Percentiles rank a stretch among this genome's conserved stretches.
Evolutionary conservation across 1,140 invertebrate species (phyloP).

Genomic region (Achatina immaculata): DNA sequence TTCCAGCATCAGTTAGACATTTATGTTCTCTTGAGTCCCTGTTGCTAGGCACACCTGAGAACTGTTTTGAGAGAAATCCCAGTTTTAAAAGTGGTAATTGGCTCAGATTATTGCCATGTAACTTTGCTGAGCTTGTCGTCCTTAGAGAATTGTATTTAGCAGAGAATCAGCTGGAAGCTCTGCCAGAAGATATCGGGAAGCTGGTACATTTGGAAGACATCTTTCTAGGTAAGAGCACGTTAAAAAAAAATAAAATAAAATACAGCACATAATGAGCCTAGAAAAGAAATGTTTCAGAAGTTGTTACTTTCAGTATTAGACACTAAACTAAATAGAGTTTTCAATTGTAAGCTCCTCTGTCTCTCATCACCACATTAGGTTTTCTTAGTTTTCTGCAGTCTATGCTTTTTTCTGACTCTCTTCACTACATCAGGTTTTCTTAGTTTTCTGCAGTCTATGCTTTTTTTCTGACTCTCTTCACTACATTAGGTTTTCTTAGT

Average conservation of each 20-base stretch:
- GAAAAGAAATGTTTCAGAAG: too few relatives aligned
- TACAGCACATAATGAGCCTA: too few relatives aligned
- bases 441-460: too few relatives aligned
- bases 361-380: too few relatives aligned
- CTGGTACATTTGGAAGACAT: conserved; percentile 11
- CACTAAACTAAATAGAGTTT: too few relatives aligned
- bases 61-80: not conserved
- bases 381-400: too few relatives aligned
- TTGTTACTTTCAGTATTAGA: too few relatives aligned
- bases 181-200: conserved; percentile 15
- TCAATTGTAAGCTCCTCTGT: too few relatives aligned
- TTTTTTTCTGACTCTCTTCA: too few relatives aligned
- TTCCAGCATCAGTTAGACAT: not conserved
- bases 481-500: too few relatives aligned
- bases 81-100: conserved; percentile 15
- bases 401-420: too few relatives aligned
- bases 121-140: not conserved
- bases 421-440: too few relatives aligned
- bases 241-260: not conserved
- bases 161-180: conserved; percentile 6
- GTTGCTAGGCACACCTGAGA: not conserved
- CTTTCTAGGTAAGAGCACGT: conserved; percentile 12
- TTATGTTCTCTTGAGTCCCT: not conserved
- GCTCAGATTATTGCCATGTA: not conserved
- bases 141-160: not conserved